Conservation (phyloP, 1,140 invertebrate genomes). For the Trypoxylus dichotomus region DNA sequence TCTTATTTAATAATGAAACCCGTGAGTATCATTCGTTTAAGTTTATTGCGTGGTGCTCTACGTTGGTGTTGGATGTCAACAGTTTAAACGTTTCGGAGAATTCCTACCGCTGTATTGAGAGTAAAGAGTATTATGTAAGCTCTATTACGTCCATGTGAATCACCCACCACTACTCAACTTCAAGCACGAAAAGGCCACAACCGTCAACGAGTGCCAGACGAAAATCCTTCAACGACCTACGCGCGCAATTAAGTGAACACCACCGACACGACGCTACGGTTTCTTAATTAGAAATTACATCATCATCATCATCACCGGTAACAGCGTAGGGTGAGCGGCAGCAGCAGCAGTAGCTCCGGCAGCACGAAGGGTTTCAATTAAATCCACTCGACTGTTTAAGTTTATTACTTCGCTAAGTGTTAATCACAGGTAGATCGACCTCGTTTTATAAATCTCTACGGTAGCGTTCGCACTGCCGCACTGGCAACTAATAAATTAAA, state of each 20-base stretch:
- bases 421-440: constrained; percentile 23
- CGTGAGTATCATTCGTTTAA: too few relatives aligned
- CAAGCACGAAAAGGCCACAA: too few relatives aligned
- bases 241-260: not conserved
- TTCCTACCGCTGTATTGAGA: too few relatives aligned
- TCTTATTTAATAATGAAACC: too few relatives aligned
- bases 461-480: not conserved
- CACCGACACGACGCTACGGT: not conserved
- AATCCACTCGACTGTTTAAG: constrained; percentile 18
- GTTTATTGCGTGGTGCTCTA: too few relatives aligned
- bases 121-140: too few relatives aligned
- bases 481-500: constrained; percentile 15
- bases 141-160: too few relatives aligned
- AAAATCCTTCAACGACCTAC: not conserved
- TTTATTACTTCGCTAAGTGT: constrained; percentile 22
- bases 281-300: constrained; percentile 24
- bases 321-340: not conserved
- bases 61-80: too few relatives aligned
- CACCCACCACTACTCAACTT: too few relatives aligned
- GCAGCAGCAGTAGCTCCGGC: too few relatives aligned
- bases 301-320: not conserved
- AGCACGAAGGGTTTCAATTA: not conserved
- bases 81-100: too few relatives aligned
- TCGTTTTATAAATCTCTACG: constrained; percentile 16
- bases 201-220: too few relatives aligned